A percentile compares a stretch with the other conserved stretches of the same genome.
Evolutionary conservation across 2,113 vertebrate species (phyloP).

Genomic region (Phrynosoma platyrhinos): DNA sequence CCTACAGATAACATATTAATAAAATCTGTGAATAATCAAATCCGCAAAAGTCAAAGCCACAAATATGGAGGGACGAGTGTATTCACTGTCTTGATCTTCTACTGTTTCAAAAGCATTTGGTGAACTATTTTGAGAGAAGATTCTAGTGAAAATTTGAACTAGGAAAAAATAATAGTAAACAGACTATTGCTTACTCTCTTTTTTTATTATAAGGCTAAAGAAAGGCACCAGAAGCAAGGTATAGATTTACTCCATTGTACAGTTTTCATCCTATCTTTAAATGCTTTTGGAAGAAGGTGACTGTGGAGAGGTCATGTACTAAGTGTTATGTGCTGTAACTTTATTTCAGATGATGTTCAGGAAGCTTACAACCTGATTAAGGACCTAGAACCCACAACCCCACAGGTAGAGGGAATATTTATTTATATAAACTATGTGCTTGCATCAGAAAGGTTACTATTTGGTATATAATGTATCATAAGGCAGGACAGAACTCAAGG

Average conservation of each 20-base stretch:
- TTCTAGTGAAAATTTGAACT: too few relatives aligned
- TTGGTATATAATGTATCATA: slow-evolving; percentile 24
- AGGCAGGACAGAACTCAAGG: not conserved
- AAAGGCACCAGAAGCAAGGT: too few relatives aligned
- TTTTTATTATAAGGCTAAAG: too few relatives aligned
- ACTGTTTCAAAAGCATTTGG: too few relatives aligned
- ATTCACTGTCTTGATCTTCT: too few relatives aligned
- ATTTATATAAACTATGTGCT: slow-evolving; percentile 1
- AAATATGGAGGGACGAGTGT: too few relatives aligned
- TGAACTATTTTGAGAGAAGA: too few relatives aligned
- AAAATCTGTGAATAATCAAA: too few relatives aligned
- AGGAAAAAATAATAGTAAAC: too few relatives aligned
- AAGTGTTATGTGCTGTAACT: slow-evolving; percentile 44
- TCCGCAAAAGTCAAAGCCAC: too few relatives aligned
- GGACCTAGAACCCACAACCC: slow-evolving; percentile 90
- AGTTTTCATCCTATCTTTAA: slow-evolving; percentile 36
- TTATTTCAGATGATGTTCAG: slow-evolving; percentile 90
- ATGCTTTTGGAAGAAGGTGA: slow-evolving; percentile 47
- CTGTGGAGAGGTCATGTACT: slow-evolving; percentile 39
- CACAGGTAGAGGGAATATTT: slow-evolving; percentile 84
- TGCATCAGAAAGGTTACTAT: slow-evolving; percentile 29
- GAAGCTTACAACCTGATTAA: slow-evolving; percentile 96
- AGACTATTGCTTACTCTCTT: too few relatives aligned
- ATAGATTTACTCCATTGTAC: slow-evolving; percentile 38
- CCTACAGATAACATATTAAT: too few relatives aligned